Evolutionary conservation across 1,140 invertebrate species (phyloP).

Genomic region (Theocolax elegans): DNA sequence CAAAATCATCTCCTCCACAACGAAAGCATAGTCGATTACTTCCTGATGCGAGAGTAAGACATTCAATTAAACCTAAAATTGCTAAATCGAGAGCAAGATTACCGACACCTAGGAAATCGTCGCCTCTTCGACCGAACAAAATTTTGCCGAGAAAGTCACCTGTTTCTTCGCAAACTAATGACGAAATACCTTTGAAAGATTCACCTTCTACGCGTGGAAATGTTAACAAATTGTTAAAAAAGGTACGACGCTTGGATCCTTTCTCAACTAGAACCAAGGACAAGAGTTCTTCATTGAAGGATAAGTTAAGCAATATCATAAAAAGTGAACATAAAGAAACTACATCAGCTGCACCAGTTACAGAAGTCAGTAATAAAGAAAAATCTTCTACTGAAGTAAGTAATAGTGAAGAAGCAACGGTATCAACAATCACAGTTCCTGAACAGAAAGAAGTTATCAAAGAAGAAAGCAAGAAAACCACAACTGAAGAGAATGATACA

Average conservation of each 20-base stretch:
- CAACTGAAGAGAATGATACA: slow-evolving; percentile 27
- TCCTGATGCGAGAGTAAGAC: background rate
- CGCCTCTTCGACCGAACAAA: background rate
- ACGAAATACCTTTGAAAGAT: background rate
- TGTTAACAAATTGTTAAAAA: slow-evolving; percentile 56
- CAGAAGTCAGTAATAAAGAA: background rate
- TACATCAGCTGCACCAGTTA: background rate
- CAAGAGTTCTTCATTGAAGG: slow-evolving; percentile 57
- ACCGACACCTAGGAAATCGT: background rate
- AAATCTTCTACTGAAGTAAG: background rate
- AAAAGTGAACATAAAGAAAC: slow-evolving; percentile 40
- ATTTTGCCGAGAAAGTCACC: background rate
- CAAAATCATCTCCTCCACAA: background rate
- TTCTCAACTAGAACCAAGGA: slow-evolving; percentile 47
- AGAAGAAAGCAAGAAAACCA: background rate
- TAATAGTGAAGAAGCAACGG: background rate
- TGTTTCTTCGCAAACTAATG: background rate
- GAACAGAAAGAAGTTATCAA: background rate
- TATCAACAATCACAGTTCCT: too few relatives aligned
- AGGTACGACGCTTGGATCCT: slow-evolving; percentile 54
- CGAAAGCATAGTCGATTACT: background rate
- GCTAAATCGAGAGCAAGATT: background rate
- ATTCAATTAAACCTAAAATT: background rate
- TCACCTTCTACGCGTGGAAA: slow-evolving; percentile 21
- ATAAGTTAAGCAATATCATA: slow-evolving; percentile 60